Base-by-base conservation (phyloP, 2,888 invertebrate species). In the Trachelus stipa region DNA sequence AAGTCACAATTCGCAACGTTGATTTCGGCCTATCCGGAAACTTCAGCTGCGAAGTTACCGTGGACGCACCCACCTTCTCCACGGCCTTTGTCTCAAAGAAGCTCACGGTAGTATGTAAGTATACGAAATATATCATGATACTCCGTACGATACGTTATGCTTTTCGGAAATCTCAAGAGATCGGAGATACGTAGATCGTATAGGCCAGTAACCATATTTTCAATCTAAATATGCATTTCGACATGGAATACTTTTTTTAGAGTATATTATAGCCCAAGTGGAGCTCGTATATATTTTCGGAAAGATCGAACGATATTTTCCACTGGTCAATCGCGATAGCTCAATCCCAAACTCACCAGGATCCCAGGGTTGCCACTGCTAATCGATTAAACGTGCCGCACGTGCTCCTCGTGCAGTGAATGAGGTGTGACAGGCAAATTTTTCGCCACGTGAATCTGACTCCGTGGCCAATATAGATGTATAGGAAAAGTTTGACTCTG, bases 41-140 rank as follows among this genome's bases (percentile, higher is more conserved):
- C 93, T 96, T 96, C 92, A 95, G 94, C 88, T 96, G 96, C 89
- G 96, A 96, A 92, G 96, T 96, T 81, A 96, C 96, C 11, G 95
- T 95, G 0, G 96, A 96, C 87, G 94, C 94, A 12, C 95, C 95
- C 12, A 94, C 94, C 71, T 95, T 96, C 90, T 94, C 94, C 33
- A 96, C 96, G 3, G 94, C 94, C 85, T 93, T 93, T 34, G 95
- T 94, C 77, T 92, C 93, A 56, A 94, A 94, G 86, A 93, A 94
- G 85, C 94, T 96, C 90, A 94, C 95, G 87, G 95, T 97, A 87
- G 94, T 96, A 81, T 95, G 96, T 97, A 93, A 95, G 95, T 89
- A 86, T 73, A n/a, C 30, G 30, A 74, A 34, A 33, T 4, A 33
- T 23, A 34, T 2, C 12, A 33, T 69, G 12, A 12, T 12, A 12